Conservation (phyloP, 2,888 invertebrate genomes). For the Himalopsyche japonica region DNA sequence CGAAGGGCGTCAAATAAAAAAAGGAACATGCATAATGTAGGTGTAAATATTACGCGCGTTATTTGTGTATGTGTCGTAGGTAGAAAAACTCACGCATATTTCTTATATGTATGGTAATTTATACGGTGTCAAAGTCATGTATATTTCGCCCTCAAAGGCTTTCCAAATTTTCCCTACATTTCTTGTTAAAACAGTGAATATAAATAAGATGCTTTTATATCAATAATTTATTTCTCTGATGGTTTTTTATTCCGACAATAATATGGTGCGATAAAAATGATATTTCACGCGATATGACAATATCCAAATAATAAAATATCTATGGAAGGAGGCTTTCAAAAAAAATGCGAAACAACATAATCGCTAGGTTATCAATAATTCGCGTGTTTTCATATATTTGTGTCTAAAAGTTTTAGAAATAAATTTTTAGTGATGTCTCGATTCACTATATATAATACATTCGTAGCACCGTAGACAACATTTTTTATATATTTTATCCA, state of each 20-base stretch:
- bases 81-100: neutral
- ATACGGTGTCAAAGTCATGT: slow-evolving; percentile 1
- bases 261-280: no score
- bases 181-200: slow-evolving; percentile 1
- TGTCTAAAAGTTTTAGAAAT: no score
- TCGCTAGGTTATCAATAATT: no score
- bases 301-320: no score
- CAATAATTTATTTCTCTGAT: neutral
- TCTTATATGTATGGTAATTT: neutral
- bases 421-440: no score
- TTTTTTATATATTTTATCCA: no score
- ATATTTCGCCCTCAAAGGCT: neutral
- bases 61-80: neutral
- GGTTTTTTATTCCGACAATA: neutral
- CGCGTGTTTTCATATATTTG: no score
- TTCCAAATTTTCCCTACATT: neutral
- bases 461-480: no score
- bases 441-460: no score
- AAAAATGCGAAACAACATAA: no score
- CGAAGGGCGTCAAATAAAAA: neutral
- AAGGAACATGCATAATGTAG: neutral
- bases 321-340: no score
- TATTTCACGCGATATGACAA: no score
- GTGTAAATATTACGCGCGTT: neutral
- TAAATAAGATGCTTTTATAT: neutral